Percentiles rank a stretch among this genome's conserved stretches.
phyloP scores from a whole-genome alignment of 2,113 vertebrate species.

The Lophochroa leadbeateri region DNA sequence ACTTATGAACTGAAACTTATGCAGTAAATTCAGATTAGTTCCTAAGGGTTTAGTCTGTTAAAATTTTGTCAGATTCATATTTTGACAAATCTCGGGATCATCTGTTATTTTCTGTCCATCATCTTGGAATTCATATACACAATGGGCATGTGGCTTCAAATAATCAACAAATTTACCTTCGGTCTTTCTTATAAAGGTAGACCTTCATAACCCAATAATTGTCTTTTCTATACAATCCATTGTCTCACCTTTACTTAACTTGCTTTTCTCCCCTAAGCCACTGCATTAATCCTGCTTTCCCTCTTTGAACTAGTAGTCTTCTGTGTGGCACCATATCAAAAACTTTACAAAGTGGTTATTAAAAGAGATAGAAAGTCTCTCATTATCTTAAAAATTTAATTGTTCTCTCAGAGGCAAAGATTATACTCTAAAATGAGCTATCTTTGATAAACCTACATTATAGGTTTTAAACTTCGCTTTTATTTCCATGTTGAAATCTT shows the following conservation, averaged over 20 bases:
- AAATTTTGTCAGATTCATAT: background rate
- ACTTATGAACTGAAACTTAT: background rate
- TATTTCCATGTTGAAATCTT: background rate
- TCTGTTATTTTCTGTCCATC: background rate
- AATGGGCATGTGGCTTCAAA: background rate
- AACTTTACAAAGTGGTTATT: background rate
- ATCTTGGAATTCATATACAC: background rate
- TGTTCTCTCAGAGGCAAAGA: background rate
- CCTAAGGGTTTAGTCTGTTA: background rate
- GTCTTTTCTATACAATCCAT: background rate
- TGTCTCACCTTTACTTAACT: background rate
- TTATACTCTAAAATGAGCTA: background rate
- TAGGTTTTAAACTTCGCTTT: background rate
- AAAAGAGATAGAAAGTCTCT: background rate
- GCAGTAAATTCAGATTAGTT: background rate
- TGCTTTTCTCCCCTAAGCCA: background rate
- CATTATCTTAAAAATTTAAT: background rate
- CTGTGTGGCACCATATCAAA: background rate
- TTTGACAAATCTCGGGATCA: background rate
- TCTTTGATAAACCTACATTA: background rate
- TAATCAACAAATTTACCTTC: background rate
- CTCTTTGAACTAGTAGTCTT: background rate
- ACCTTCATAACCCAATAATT: background rate
- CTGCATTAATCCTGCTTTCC: background rate
- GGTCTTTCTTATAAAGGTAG: background rate